Percentiles rank a stretch among this genome's conserved stretches.
phyloP scores from a whole-genome alignment of 2,113 vertebrate species.

The Epinephelus lanceolatus region DNA sequence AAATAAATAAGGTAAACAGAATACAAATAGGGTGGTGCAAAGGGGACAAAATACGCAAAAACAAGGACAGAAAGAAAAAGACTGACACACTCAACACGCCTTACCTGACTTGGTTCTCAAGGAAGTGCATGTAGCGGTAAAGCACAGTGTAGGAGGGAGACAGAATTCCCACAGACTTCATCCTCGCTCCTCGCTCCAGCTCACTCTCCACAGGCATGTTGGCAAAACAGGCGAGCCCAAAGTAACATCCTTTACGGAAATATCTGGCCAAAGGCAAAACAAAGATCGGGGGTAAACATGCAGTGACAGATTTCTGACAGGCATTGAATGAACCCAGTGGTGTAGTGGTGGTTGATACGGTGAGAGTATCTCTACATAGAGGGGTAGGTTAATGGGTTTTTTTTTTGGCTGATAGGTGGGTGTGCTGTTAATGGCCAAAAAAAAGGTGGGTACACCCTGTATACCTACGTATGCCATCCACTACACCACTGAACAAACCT shows the following conservation, averaged over 20 bases:
- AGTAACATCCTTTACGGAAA: slow-evolving; percentile 96
- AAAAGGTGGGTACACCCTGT: too few relatives aligned
- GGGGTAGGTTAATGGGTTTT: too few relatives aligned
- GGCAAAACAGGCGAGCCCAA: slow-evolving; percentile 97
- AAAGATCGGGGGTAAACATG: slow-evolving; percentile 15
- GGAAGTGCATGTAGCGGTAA: slow-evolving; percentile 98
- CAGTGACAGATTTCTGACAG: not conserved
- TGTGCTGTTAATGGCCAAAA: too few relatives aligned
- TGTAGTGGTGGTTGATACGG: too few relatives aligned
- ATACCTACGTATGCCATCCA: too few relatives aligned
- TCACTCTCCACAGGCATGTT: slow-evolving; percentile 99
- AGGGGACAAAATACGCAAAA: not conserved
- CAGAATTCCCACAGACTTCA: slow-evolving; percentile 98
- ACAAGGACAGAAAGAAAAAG: not conserved
- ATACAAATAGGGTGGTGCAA: not conserved
- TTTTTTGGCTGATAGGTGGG: too few relatives aligned
- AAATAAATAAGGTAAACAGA: slow-evolving; percentile 11
- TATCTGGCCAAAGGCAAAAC: slow-evolving; percentile 84
- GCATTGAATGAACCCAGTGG: not conserved
- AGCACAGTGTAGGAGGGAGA: slow-evolving; percentile 97
- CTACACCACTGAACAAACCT: too few relatives aligned
- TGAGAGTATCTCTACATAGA: too few relatives aligned
- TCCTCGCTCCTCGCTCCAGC: slow-evolving; percentile 94
- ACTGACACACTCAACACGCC: slow-evolving; percentile 32
- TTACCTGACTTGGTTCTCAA: slow-evolving; percentile 98